phyloP scores from a whole-genome alignment of 2,113 vertebrate genomes.

The Arvicanthis niloticus region DNA sequence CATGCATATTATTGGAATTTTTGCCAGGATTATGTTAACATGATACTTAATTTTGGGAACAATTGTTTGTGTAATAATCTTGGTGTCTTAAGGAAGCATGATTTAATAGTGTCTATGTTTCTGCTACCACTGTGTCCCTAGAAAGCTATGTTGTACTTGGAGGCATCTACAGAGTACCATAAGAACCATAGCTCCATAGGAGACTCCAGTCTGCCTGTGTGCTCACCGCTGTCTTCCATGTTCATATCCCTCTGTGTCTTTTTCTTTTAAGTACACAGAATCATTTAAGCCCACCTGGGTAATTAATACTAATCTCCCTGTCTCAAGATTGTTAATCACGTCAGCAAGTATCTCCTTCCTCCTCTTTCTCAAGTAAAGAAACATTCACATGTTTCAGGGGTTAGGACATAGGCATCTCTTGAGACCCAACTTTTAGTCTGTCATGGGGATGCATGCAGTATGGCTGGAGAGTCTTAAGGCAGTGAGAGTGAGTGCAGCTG shows the following conservation, averaged over 20 bases:
- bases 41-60: slow-evolving; percentile 39
- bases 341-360: background rate
- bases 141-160: background rate
- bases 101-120: background rate
- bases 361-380: background rate
- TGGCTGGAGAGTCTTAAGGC: background rate
- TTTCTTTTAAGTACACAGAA: background rate
- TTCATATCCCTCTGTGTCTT: background rate
- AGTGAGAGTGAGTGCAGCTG: background rate
- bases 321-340: background rate
- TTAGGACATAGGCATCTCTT: background rate
- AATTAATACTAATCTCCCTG: background rate
- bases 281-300: background rate
- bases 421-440: background rate
- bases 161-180: background rate
- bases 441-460: background rate
- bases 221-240: background rate
- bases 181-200: background rate
- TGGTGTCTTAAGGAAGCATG: slow-evolving; percentile 29
- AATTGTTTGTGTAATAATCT: slow-evolving; percentile 27
- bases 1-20: slow-evolving; percentile 44
- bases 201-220: background rate
- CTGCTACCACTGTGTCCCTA: slow-evolving; percentile 5
- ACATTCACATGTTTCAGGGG: background rate
- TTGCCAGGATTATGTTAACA: slow-evolving; percentile 23